Evolutionary conservation across 2,888 invertebrate species (phyloP), one percentile per base, ranked within the genome.

Genomic region (Dryomyza anilis): DNA sequence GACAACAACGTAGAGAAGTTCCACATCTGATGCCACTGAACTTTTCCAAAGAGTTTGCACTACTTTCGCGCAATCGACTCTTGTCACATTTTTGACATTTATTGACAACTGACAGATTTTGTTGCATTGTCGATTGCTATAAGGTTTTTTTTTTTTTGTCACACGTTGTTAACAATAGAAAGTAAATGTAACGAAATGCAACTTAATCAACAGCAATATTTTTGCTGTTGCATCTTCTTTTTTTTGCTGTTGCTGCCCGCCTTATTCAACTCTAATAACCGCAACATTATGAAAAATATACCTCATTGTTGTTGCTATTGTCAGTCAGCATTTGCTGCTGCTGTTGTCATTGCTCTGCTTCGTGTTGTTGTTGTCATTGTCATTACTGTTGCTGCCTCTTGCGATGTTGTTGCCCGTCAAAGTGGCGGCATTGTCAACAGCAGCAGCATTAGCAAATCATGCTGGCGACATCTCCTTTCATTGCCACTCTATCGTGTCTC

Each of bases 101-200:
- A 10, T 21, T 58, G 30, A 16, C 36, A 55, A 16, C 19, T 21
- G 19, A 21, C 36, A 21, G n/a, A n/a, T 19, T 6, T 19, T 33
- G 33, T 55, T 55, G 30, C 36, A 19, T 5, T 55, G 19, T 55
- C 2, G 1, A 8, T 36, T 50, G 3, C 14, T 50, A 14, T n/a
- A 4, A 16, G 30, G 25, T 33, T 36, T 19, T 12, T 56, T n/a
- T n/a, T 12, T 23, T 39, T 23, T 56, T 56, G 56, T 56, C 56
- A 25, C 56, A 56, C 56, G 23, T 36, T 19, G 56, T 56, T 25
- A 36, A 39, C 56, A 56, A 23, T 43, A 39, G 56, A 56, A 56
- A 39, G 36, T n/a, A n/a, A n/a, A n/a, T n/a, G n/a, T n/a, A n/a
- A n/a, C n/a, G n/a, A n/a, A n/a, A n/a, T n/a, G n/a, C n/a, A n/a